phyloP scores from a whole-genome alignment of 1,140 invertebrate species.

The Drosophila watanabei region DNA sequence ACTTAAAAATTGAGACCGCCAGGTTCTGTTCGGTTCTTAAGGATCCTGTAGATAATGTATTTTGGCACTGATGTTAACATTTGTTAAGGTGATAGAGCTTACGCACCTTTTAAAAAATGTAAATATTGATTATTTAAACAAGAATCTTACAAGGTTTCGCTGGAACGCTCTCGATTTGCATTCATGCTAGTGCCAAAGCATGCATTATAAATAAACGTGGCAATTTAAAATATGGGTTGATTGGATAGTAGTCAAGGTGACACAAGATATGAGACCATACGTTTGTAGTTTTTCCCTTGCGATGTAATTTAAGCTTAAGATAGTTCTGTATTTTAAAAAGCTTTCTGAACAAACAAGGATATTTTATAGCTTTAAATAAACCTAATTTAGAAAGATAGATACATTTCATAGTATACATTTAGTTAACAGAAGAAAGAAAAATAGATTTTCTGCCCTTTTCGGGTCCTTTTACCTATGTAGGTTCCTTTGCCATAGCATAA shows the following conservation, averaged over 20 bases:
- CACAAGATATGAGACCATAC: not conserved
- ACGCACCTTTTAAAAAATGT: too few relatives aligned
- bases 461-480: not conserved
- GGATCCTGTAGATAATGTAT: not conserved
- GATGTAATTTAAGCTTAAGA: not conserved
- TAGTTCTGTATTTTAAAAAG: not conserved
- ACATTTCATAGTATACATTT: too few relatives aligned
- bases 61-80: not conserved
- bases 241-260: not conserved
- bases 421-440: not conserved
- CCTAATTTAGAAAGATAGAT: not conserved
- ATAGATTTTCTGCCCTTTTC: not conserved
- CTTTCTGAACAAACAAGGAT: not conserved
- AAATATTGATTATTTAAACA: not conserved
- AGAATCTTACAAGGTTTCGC: slow-evolving; percentile 8
- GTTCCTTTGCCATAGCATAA: not conserved
- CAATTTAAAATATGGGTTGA: slow-evolving; percentile 11
- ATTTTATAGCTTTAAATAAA: not conserved
- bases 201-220: not conserved
- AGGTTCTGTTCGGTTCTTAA: not conserved
- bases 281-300: not conserved
- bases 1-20: too few relatives aligned
- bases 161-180: not conserved
- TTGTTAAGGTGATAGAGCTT: not conserved
- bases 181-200: not conserved